phyloP scores from a whole-genome alignment of 2,797 vertebrate genomes.

The Melanotaenia boesemani region DNA sequence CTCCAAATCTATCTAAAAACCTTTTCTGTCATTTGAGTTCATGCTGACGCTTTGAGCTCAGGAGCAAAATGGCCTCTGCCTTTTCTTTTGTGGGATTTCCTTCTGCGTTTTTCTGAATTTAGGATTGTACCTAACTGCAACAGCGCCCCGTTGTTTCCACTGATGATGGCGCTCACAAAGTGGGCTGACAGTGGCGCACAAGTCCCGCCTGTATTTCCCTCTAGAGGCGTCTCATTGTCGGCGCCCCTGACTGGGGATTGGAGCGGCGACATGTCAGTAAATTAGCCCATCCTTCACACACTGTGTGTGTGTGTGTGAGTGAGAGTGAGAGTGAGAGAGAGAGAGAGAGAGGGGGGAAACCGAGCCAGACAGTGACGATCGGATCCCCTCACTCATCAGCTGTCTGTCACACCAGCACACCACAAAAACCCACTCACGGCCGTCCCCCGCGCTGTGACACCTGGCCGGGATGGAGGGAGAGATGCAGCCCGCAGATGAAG shows the following conservation, averaged over 20 bases:
- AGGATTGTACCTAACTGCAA: conserved; percentile 37
- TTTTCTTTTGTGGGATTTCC: conserved; percentile 44
- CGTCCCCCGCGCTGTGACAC: conserved; percentile 58
- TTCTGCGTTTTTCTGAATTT: conserved; percentile 19
- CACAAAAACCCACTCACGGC: conserved; percentile 54
- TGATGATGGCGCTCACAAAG: conserved; percentile 58
- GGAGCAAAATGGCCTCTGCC: conserved; percentile 72
- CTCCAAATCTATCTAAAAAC: background rate
- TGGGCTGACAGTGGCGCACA: conserved; percentile 64
- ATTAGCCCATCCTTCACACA: conserved; percentile 81
- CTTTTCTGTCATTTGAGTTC: conserved; percentile 13
- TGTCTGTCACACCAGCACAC: conserved; percentile 74
- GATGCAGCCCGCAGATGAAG: conserved; percentile 90
- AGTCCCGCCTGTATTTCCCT: conserved; percentile 80
- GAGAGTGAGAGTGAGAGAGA: conserved; percentile 31
- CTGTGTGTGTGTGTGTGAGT: conserved; percentile 23
- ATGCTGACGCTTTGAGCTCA: conserved; percentile 29
- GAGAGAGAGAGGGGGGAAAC: conserved; percentile 56
- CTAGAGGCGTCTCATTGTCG: conserved; percentile 68
- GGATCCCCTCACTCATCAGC: conserved; percentile 58
- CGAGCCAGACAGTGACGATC: conserved; percentile 78
- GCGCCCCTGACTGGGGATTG: conserved; percentile 89
- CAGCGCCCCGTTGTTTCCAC: conserved; percentile 61
- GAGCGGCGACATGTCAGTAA: conserved; percentile 92
- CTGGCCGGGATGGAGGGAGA: conserved; percentile 88